Percentiles rank a stretch among this genome's conserved stretches.
These are phyloP conservation scores for Phyllotreta striolata DNA, from an alignment of 2,888 invertebrate genomes.

Conservation along the genomic window DNA sequence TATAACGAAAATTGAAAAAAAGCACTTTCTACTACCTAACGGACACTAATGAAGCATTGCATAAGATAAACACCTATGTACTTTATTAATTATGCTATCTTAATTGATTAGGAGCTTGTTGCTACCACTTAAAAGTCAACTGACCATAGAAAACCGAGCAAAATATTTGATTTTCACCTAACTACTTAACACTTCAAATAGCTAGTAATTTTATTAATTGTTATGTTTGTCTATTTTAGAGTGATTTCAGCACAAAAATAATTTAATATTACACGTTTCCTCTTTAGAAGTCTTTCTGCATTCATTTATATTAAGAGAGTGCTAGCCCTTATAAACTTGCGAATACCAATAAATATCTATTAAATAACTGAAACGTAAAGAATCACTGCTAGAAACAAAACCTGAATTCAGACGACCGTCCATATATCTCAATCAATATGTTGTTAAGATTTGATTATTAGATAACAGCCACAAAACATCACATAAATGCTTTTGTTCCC, in stretches of 20 bases:
- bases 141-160: conserved; percentile 18
- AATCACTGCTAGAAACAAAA: too few relatives aligned
- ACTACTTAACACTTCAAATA: too few relatives aligned
- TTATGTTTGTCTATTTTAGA: too few relatives aligned
- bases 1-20: conserved; percentile 25
- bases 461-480: conserved; percentile 11
- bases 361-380: too few relatives aligned
- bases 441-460: conserved; percentile 17
- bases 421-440: conserved; percentile 13
- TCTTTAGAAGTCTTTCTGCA: too few relatives aligned
- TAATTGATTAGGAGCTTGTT: conserved; percentile 20
- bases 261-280: too few relatives aligned
- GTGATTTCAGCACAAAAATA: too few relatives aligned
- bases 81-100: conserved; percentile 26
- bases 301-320: too few relatives aligned
- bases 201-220: too few relatives aligned
- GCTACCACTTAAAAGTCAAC: conserved; percentile 6
- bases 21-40: conserved; percentile 19
- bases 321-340: too few relatives aligned
- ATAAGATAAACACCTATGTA: conserved; percentile 19
- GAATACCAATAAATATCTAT: too few relatives aligned
- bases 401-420: too few relatives aligned
- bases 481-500: conserved; percentile 3
- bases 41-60: conserved; percentile 15
- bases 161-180: neutral